Conservation (phyloP, 2,113 vertebrate genomes). For the Gopherus evgoodei region DNA sequence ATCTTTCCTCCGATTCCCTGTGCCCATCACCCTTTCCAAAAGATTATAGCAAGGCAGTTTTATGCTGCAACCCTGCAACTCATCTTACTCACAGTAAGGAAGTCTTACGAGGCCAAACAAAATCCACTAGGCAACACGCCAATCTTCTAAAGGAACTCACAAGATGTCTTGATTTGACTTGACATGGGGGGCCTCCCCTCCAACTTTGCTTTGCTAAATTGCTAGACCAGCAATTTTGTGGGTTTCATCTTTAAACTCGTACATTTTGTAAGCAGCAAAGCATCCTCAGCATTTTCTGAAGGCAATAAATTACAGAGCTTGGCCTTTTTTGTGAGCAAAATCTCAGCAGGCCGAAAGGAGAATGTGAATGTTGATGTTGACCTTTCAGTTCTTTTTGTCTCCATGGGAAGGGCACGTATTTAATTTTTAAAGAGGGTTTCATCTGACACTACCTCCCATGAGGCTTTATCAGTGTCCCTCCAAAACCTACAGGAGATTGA, state of each 20-base stretch:
- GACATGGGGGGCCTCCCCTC: fast-evolving
- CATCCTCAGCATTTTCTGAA: slow-evolving; percentile 15
- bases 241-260: not conserved
- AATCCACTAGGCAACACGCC: not conserved
- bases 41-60: not conserved
- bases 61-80: not conserved
- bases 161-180: not conserved
- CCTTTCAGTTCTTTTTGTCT: slow-evolving; percentile 16
- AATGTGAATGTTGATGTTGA: not conserved
- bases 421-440: not conserved
- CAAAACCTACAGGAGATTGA: not conserved
- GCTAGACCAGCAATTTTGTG: not conserved
- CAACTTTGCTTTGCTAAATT: not conserved
- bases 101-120: fast-evolving
- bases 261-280: not conserved
- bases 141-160: fast-evolving
- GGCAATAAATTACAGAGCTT: slow-evolving; percentile 24
- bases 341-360: not conserved
- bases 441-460: not conserved
- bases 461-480: not conserved
- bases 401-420: not conserved
- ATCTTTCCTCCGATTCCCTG: fast-evolving
- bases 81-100: too few relatives aligned
- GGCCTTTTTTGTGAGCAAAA: not conserved
- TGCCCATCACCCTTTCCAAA: not conserved